A percentile compares a stretch with the other conserved stretches of the same genome.
Evolutionary conservation across 1,140 invertebrate genomes (phyloP).

Genomic region (Drosophila watanabei): DNA sequence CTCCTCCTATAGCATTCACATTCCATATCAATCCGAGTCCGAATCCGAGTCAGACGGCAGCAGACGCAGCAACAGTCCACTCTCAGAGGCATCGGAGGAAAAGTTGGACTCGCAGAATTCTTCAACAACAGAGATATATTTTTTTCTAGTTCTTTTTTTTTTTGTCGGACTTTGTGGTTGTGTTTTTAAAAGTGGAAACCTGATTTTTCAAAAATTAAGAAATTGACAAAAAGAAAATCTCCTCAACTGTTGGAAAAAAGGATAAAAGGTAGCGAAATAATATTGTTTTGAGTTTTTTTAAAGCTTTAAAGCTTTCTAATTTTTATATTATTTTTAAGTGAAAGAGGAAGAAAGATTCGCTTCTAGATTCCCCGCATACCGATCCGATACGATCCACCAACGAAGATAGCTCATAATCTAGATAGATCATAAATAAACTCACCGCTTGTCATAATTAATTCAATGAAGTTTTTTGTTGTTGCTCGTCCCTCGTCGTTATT

Average conservation of each 20-base stretch:
- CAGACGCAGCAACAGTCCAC: slow-evolving; percentile 5
- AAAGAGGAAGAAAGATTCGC: not conserved
- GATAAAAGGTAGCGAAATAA: slow-evolving; percentile 3
- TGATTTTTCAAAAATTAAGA: not conserved
- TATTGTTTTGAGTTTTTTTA: not conserved
- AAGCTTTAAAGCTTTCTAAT: not conserved
- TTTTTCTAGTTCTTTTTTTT: not conserved
- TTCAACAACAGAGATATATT: slow-evolving; percentile 9
- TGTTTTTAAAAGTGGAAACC: slow-evolving; percentile 15
- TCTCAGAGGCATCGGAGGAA: slow-evolving; percentile 12
- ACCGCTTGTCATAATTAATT: slow-evolving; percentile 80
- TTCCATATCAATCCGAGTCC: slow-evolving; percentile 9
- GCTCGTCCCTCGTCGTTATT: not conserved
- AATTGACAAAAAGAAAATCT: not conserved
- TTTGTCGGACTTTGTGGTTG: slow-evolving; percentile 11
- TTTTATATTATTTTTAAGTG: not conserved
- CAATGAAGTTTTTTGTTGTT: slow-evolving; percentile 58
- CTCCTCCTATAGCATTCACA: no score
- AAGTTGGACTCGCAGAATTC: slow-evolving; percentile 9
- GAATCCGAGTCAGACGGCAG: slow-evolving; percentile 1
- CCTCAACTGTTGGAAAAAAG: not conserved
- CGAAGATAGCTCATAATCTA: slow-evolving; percentile 58
- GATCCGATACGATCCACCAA: slow-evolving; percentile 10
- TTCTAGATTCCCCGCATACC: not conserved
- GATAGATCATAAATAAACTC: slow-evolving; percentile 71